A percentile compares a stretch with the other conserved stretches of the same genome.
phyloP scores from a whole-genome alignment of 1,140 invertebrate species.

The Drosophila ogumai region DNA sequence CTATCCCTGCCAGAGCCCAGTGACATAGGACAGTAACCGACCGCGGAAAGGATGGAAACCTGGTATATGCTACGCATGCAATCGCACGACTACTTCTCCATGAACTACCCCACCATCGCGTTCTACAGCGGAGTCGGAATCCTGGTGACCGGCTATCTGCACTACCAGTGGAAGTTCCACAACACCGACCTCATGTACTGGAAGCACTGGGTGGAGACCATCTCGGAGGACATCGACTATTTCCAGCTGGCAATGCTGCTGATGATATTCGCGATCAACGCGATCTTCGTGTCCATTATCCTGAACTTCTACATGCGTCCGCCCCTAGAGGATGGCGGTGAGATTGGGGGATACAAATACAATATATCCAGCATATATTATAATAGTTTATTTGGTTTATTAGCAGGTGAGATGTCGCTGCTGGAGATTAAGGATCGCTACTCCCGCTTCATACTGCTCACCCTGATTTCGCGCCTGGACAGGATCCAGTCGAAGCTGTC shows the following conservation, averaged over 20 bases:
- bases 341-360: background rate
- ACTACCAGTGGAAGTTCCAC: constrained; percentile 70
- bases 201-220: constrained; percentile 56
- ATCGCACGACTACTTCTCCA: constrained; percentile 57
- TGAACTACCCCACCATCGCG: constrained; percentile 67
- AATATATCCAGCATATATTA: too few species aligned
- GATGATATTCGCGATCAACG: constrained; percentile 59
- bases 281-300: constrained; percentile 60
- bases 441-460: constrained; percentile 70
- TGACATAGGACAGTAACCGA: background rate
- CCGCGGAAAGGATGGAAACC: constrained; percentile 47
- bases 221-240: constrained; percentile 56
- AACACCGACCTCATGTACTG: constrained; percentile 73
- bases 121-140: constrained; percentile 50
- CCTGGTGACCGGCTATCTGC: constrained; percentile 65
- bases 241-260: constrained; percentile 67
- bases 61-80: constrained; percentile 47
- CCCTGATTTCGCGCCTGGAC: constrained; percentile 71
- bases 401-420: constrained; percentile 54
- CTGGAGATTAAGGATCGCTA: constrained; percentile 83
- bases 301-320: constrained; percentile 58
- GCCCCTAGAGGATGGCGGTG: constrained; percentile 40
- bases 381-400: too few species aligned
- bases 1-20: background rate
- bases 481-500: constrained; percentile 68